phyloP scores from a whole-genome alignment of 1,140 invertebrate genomes.

The Muscidifurax raptorellus region DNA sequence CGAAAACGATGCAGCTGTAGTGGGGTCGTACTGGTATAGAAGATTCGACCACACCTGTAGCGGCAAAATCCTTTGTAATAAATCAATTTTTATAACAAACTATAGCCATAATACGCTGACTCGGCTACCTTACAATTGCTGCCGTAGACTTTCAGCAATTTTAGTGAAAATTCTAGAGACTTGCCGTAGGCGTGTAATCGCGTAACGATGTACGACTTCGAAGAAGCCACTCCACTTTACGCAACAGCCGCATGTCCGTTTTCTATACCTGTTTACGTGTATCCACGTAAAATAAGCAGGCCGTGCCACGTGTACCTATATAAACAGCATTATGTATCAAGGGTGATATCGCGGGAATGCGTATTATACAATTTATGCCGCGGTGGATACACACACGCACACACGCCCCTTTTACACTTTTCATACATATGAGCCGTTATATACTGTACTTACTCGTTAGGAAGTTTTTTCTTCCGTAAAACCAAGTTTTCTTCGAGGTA shows the following conservation, averaged over 20 bases:
- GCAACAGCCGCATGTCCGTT: background rate
- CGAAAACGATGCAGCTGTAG: background rate
- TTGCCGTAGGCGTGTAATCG: background rate
- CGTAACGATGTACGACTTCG: background rate
- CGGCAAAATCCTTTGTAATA: too few relatives aligned
- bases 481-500: background rate
- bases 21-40: too few relatives aligned
- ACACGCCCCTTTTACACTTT: conserved; percentile 24
- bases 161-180: background rate
- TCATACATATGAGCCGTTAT: background rate
- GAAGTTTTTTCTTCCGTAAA: conserved; percentile 30
- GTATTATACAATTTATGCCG: conserved; percentile 32
- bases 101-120: background rate
- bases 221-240: background rate
- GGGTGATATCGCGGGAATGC: background rate
- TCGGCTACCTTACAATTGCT: background rate
- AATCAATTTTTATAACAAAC: too few relatives aligned
- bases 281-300: background rate
- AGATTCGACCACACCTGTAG: too few relatives aligned
- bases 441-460: background rate
- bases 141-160: background rate
- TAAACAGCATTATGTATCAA: background rate
- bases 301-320: background rate
- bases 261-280: too few relatives aligned
- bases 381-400: background rate